Percentiles rank a stretch among this genome's conserved stretches.
These are phyloP conservation scores for Amphipoea oculea DNA, from an alignment of 2,888 invertebrate genomes.

Conservation along the genomic window DNA sequence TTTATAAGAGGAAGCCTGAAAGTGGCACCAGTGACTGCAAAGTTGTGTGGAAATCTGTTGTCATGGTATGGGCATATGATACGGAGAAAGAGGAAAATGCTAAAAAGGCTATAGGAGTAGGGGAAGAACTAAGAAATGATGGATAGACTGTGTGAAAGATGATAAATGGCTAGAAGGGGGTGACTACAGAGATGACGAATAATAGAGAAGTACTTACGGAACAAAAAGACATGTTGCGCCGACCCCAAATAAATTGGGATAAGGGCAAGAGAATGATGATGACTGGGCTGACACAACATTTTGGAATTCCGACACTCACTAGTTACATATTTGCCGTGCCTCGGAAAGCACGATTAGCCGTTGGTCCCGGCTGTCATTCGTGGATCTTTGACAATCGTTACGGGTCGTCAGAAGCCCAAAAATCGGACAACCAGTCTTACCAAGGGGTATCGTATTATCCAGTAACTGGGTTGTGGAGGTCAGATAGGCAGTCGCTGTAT, in stretches of 20 bases:
- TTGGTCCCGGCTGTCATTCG: no score
- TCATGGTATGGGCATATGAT: not conserved
- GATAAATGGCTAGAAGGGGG: not conserved
- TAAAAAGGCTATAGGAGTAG: not conserved
- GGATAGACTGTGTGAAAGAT: not conserved
- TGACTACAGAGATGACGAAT: not conserved
- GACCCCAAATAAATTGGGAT: not conserved
- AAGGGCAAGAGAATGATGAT: not conserved
- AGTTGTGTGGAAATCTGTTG: not conserved
- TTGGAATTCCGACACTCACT: not conserved
- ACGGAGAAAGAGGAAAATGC: not conserved
- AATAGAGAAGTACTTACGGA: not conserved
- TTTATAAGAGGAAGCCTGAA: not conserved
- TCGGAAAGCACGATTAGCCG: no score
- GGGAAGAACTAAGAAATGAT: not conserved
- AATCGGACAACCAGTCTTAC: no score
- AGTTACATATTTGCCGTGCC: slow-evolving; percentile 30
- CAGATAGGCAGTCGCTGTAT: no score
- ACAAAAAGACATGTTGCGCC: not conserved
- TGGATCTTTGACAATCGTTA: no score
- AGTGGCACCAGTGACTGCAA: not conserved
- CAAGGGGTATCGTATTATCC: no score
- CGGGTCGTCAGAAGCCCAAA: no score
- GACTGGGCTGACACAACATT: not conserved
- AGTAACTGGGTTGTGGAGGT: no score